Conservation (phyloP, 37 sponge, comb jelly and placozoan species). For the Lycopodina hypogea region DNA sequence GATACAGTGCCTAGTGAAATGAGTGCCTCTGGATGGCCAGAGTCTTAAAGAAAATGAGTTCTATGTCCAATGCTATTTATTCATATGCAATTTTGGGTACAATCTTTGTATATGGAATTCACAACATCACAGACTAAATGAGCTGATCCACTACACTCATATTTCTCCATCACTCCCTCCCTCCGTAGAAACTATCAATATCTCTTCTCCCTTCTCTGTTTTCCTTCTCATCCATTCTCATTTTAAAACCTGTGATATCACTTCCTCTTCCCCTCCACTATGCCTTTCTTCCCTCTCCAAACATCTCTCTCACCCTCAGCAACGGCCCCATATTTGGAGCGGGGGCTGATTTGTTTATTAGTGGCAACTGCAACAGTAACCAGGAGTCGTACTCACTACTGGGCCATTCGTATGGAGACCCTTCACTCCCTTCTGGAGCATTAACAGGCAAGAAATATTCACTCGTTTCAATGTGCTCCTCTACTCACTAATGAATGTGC, state of each 20-base stretch:
- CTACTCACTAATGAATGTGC: neutral
- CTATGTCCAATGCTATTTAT: too few species aligned
- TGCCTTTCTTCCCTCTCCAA: neutral
- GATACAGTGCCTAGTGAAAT: too few species aligned
- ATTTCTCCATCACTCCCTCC: neutral
- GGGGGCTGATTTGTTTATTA: slow-evolving; percentile 80
- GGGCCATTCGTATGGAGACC: slow-evolving; percentile 58
- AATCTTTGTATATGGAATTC: too few species aligned
- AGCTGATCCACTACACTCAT: too few species aligned
- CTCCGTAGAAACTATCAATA: neutral
- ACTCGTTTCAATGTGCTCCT: neutral
- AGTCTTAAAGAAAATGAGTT: too few species aligned
- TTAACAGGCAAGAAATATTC: slow-evolving; percentile 16
- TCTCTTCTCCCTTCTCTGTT: neutral
- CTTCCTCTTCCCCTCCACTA: neutral
- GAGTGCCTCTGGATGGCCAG: too few species aligned
- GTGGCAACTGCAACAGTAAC: slow-evolving; percentile 68
- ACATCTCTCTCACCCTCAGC: slow-evolving; percentile 17
- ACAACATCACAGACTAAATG: too few species aligned
- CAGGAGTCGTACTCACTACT: slow-evolving; percentile 81
- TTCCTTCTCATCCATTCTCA: neutral
- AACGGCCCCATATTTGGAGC: slow-evolving; percentile 90
- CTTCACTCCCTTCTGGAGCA: slow-evolving; percentile 1
- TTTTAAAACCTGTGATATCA: neutral
- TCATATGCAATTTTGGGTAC: too few species aligned